Base-by-base conservation (phyloP, 2,888 invertebrate species). In the Allygus modestus region DNA sequence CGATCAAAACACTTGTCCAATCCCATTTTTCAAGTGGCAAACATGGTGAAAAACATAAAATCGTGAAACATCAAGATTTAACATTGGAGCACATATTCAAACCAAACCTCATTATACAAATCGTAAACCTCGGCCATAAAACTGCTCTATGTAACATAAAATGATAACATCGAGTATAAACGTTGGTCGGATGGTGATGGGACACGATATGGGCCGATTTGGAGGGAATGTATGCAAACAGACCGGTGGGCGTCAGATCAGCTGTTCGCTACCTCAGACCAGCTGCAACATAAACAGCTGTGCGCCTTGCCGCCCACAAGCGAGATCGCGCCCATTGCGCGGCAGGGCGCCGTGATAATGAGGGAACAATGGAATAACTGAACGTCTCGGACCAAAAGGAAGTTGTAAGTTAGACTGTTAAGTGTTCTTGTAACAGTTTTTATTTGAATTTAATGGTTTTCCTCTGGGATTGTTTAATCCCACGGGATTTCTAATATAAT, bases 221-320 rank as follows among this genome's bases (percentile, higher is more conserved):
- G 15, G 65, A 2, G 65, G 65, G 65, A 65, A 65, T 65, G 65
- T 65, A 65, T 65, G 65, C 65, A 65, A 65, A 65, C 28, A 4
- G 65, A 9, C 11, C 17, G 12, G 31, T 65, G 65, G 65, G 65
- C 31, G 28, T 26, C 12, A n/a, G n/a, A 65, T 65, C 65, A 65
- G 65, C 65, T 65, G 65, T 58, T 58, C 46, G 17, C 54, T 23
- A 20, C 65, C 23, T 31, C 17, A 4, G 54, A 12, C 11, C 65
- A 65, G 65, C 31, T 31, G 65, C 17, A 23, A 20, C 20, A 58
- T 1, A 58, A 65, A 65, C 65, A 65, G 65, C 65, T 65, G 65
- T 31, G 1, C 65, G 28, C 17, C 1, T 15, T 65, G 17, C 17
- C 31, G 28, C 31, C 65, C 31, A 65, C 65, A 20, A 54, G 15